Evolutionary conservation across 2,113 vertebrate species (phyloP).

Genomic region (Nothobranchius kuhntae): DNA sequence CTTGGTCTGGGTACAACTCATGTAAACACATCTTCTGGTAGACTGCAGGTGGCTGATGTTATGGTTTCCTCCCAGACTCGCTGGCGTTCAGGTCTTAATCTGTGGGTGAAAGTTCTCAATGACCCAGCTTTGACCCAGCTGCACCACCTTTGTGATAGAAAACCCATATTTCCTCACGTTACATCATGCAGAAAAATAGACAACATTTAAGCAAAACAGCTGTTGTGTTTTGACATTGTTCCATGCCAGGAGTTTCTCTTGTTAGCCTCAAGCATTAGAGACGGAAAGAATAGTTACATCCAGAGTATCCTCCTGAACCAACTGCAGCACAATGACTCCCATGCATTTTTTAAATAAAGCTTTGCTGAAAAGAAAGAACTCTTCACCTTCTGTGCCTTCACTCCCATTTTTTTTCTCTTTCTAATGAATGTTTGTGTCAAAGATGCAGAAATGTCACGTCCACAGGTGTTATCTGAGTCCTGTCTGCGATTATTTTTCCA

Average conservation of each 20-base stretch:
- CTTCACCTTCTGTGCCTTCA: neutral
- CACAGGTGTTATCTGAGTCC: conserved; percentile 28
- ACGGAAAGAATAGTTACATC: conserved; percentile 28
- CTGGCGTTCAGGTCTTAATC: no score
- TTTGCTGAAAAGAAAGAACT: neutral
- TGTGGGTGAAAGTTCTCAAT: no score
- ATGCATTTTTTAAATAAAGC: neutral
- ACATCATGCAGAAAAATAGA: conserved; percentile 1
- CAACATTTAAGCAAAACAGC: neutral
- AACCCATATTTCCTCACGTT: no score
- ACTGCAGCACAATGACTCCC: conserved; percentile 9
- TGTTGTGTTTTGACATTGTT: conserved; percentile 23
- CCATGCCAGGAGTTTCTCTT: conserved; percentile 23
- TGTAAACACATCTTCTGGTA: no score
- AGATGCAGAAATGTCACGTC: conserved; percentile 25
- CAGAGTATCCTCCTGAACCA: conserved; percentile 7
- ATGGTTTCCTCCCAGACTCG: no score
- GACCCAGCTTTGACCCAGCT: no score
- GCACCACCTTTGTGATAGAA: no score
- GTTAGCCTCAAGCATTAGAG: conserved; percentile 18
- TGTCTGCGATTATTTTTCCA: conserved; percentile 42
- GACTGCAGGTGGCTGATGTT: no score
- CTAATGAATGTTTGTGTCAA: conserved; percentile 8
- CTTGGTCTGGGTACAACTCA: no score
- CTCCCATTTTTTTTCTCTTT: conserved; percentile 14